Conservation (phyloP, 2,113 vertebrate genomes). For the Stomatorhinus ivindoensis region DNA sequence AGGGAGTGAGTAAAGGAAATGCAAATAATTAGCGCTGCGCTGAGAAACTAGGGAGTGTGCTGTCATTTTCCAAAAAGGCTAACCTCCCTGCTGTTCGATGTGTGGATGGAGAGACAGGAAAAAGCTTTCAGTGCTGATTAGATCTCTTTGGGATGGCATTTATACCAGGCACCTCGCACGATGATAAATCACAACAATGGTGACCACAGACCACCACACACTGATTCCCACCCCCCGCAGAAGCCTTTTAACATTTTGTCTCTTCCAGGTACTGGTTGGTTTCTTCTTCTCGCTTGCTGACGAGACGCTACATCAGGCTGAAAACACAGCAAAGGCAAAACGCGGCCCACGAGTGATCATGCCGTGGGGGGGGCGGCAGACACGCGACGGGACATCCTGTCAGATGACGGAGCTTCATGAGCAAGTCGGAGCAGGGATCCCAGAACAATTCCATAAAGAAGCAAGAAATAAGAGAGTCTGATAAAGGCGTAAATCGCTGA, state of each 20-base stretch:
- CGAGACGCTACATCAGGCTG: neutral
- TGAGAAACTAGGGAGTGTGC: neutral
- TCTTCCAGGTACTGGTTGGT: neutral
- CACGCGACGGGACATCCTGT: neutral
- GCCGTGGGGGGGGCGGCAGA: too few species aligned
- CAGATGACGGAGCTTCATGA: neutral
- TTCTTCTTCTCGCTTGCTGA: neutral
- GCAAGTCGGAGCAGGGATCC: neutral
- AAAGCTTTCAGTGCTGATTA: conserved; percentile 4
- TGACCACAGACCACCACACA: neutral
- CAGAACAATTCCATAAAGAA: neutral
- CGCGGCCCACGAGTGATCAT: neutral
- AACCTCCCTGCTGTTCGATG: neutral
- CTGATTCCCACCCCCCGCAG: neutral
- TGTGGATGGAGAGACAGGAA: neutral
- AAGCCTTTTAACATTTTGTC: neutral
- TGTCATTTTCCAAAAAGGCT: neutral
- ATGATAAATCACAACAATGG: neutral
- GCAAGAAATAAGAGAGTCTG: neutral
- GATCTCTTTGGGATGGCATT: neutral
- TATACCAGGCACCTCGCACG: neutral
- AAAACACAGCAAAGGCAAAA: neutral
- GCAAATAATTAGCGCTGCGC: neutral
- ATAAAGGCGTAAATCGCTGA: neutral
- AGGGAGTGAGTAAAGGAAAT: neutral